Evolutionary conservation across 2,888 invertebrate genomes (phyloP).

Genomic region (Ischnura elegans): DNA sequence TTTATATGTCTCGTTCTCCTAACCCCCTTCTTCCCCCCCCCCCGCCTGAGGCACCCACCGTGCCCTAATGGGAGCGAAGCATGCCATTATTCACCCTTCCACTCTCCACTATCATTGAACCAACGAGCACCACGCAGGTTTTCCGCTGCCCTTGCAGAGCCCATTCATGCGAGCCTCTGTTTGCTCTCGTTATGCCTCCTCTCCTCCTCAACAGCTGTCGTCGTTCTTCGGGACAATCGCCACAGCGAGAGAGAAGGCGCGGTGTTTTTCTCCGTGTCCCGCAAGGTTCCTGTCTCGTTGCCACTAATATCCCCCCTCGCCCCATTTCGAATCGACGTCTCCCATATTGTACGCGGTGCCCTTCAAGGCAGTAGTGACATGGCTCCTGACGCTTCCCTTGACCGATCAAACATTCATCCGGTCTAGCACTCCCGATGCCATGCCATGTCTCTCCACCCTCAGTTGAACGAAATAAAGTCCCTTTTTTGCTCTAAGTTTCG

Average conservation of each 20-base stretch:
- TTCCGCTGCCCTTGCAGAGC: slow-evolving; percentile 41
- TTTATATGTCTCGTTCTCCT: too few species aligned
- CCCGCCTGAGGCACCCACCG: neutral
- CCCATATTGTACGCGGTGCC: neutral
- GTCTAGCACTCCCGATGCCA: neutral
- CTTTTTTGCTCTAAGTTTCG: neutral
- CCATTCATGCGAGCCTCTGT: slow-evolving; percentile 64
- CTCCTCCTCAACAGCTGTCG: slow-evolving; percentile 39
- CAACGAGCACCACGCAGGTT: neutral
- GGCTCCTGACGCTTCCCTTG: neutral
- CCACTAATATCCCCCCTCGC: neutral
- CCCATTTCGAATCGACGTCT: neutral
- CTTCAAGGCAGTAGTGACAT: neutral
- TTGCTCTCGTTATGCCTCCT: slow-evolving; percentile 24
- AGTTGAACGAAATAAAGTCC: neutral
- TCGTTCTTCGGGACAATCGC: slow-evolving; percentile 3
- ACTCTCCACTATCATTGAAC: neutral
- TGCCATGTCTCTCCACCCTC: neutral
- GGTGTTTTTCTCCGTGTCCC: neutral
- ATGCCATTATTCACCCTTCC: neutral
- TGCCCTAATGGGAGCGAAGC: slow-evolving; percentile 26
- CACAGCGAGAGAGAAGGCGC: too few species aligned
- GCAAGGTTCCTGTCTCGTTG: neutral
- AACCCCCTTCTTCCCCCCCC: neutral
- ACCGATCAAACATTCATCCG: neutral